Percentiles rank a stretch among this genome's conserved stretches.
Evolutionary conservation across 2,888 invertebrate genomes (phyloP).

Genomic region (Drosophila hamatofila): DNA sequence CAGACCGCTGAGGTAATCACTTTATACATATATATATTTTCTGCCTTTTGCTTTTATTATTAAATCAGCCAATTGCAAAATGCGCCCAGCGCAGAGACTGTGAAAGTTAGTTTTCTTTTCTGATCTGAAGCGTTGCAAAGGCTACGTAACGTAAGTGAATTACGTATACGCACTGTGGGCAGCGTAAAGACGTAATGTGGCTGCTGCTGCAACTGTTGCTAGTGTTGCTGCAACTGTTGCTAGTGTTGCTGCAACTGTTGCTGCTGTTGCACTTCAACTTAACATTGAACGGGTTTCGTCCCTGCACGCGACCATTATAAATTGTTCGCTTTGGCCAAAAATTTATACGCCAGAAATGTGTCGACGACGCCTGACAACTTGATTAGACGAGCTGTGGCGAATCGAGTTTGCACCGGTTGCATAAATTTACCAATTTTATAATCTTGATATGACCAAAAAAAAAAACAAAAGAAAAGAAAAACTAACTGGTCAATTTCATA

Average conservation of each 20-base stretch:
- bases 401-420: slow-evolving; percentile 67
- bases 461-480: background rate
- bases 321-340: slow-evolving; percentile 30
- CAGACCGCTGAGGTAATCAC: slow-evolving; percentile 68
- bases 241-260: slow-evolving; percentile 27
- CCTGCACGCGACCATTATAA: slow-evolving; percentile 55
- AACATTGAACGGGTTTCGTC: slow-evolving; percentile 69
- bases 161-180: slow-evolving; percentile 72
- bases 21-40: slow-evolving; percentile 15
- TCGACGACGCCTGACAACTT: slow-evolving; percentile 67
- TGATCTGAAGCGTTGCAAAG: slow-evolving; percentile 4
- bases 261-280: slow-evolving; percentile 68
- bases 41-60: slow-evolving; percentile 5
- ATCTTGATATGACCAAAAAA: slow-evolving; percentile 67
- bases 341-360: slow-evolving; percentile 64
- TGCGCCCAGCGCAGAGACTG: slow-evolving; percentile 37
- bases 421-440: slow-evolving; percentile 77
- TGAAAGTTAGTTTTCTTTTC: slow-evolving; percentile 57
- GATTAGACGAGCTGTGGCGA: slow-evolving; percentile 51
- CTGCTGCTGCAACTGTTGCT: background rate
- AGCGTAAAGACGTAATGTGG: background rate
- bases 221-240: background rate
- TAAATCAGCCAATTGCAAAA: slow-evolving; percentile 52
- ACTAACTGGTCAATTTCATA: slow-evolving; percentile 81
- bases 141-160: slow-evolving; percentile 50